A percentile compares a stretch with the other conserved stretches of the same genome.
These are phyloP conservation scores for Colius striatus DNA, from an alignment of 2,113 vertebrate genomes.

Conservation along the genomic window DNA sequence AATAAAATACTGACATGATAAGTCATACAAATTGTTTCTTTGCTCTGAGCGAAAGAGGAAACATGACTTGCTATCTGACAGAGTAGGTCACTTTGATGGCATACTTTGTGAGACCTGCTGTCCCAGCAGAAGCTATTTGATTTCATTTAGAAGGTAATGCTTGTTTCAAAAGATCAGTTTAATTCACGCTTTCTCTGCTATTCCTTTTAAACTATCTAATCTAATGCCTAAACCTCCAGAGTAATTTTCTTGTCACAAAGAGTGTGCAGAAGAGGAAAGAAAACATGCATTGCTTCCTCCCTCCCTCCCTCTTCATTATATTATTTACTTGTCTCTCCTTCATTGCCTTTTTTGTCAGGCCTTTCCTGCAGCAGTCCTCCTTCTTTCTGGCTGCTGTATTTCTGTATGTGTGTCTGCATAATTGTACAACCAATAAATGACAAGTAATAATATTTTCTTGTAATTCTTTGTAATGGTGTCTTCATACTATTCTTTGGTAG, in stretches of 20 bases:
- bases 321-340: not conserved
- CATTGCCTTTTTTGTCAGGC: conserved; percentile 1
- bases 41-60: not conserved
- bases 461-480: not conserved
- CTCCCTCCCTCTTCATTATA: not conserved
- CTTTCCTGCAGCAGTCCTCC: not conserved
- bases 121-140: conserved; percentile 8
- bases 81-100: conserved; percentile 5
- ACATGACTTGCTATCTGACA: not conserved
- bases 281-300: not conserved
- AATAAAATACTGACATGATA: not conserved
- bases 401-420: not conserved
- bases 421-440: not conserved
- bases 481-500: not conserved
- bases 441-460: not conserved
- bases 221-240: not conserved
- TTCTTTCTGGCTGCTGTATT: not conserved
- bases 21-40: conserved; percentile 1
- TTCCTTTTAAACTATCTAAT: not conserved
- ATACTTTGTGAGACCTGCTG: not conserved
- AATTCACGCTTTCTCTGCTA: not conserved
- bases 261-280: not conserved
- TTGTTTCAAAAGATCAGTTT: conserved; percentile 27
- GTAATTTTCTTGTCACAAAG: conserved; percentile 35
- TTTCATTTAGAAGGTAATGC: conserved; percentile 29